Evolutionary conservation across 2,113 vertebrate species (phyloP), one percentile per base, ranked within the genome.

Genomic region (Glareola pratincola): DNA sequence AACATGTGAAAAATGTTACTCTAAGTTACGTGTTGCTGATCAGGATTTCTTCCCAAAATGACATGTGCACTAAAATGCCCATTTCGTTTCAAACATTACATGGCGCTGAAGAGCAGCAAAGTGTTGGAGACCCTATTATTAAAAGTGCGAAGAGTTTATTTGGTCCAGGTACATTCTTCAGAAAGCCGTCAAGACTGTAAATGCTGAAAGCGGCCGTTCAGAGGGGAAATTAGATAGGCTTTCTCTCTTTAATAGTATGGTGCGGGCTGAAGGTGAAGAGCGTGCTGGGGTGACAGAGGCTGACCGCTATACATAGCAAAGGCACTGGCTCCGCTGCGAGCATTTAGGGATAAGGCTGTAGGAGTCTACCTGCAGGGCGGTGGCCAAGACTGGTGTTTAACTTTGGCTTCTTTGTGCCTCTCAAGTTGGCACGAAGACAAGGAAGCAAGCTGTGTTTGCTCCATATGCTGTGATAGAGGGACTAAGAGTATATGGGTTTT

Each of bases 21-120:
- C 67, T 64, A 17, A 48, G 16, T n/a, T 60, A 50, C 12, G 12
- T 6, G 2, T 29, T 54, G 32, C 47, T 56, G 43, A 7, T 53
- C 6, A 27, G 17, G 39, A 48, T 56, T 85, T 81, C 43, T 78
- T 72, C 69, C 66, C 39, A 9, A 74, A 84, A 45, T 9, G 19
- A 36, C 16, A 34, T 0, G 9, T 50, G 41, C 8, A 0, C 29
- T 79, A 7, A 41, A 76, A 51, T 18, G 13, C 3, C 19, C 0
- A 0, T 29, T 45, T 4, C 0, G 0, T 23, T 84, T 87, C 43
- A 56, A 22, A 29, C 8, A 2, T 6, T 18, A 10, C 39, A 9
- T 6, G 23, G 41, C 3, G 3, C 67, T 80, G 53, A 39, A 32
- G 32, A 74, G 23, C 64, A 86, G 32, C 6, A 9, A 72, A 81